Percentiles rank a stretch among this genome's conserved stretches.
phyloP scores from a whole-genome alignment of 2,797 vertebrate species.

The Sebastiscus tertius region DNA sequence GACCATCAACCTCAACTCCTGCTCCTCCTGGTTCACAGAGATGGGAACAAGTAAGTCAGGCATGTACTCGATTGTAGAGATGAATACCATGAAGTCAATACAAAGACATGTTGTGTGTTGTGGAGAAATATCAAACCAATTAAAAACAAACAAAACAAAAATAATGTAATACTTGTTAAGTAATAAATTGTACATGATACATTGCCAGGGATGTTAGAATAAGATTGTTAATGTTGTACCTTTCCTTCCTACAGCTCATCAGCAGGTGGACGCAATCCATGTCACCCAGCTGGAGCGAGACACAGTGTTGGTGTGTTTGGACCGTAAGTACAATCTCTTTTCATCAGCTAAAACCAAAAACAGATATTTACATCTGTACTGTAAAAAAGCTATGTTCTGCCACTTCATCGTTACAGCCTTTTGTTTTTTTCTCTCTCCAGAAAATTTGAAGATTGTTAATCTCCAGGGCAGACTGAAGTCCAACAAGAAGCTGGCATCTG shows the following conservation, averaged over 20 bases:
- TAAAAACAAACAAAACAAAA: background rate
- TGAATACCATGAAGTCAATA: background rate
- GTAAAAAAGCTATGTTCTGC: background rate
- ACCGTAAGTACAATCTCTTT: conserved; percentile 87
- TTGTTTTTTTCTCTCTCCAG: conserved; percentile 23
- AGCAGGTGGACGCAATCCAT: conserved; percentile 95
- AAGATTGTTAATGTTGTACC: background rate
- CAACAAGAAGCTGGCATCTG: conserved; percentile 97
- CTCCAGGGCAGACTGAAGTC: conserved; percentile 96
- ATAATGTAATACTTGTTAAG: too few relatives aligned
- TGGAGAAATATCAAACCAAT: background rate
- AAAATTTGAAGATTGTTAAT: conserved; percentile 98
- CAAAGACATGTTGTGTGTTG: background rate
- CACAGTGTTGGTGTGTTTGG: conserved; percentile 96
- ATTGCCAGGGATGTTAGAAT: background rate
- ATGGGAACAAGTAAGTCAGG: conserved; percentile 88
- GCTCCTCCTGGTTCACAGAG: conserved; percentile 98
- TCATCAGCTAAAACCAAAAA: background rate
- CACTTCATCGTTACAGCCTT: background rate
- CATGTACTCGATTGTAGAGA: background rate
- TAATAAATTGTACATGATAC: background rate
- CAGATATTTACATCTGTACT: too few relatives aligned
- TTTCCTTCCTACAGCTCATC: conserved; percentile 68
- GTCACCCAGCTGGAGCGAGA: conserved; percentile 98
- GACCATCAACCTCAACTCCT: conserved; percentile 99